Evolutionary conservation across 2,797 vertebrate genomes (phyloP), one percentile per base, ranked within the genome.

Genomic region (Cyprinella venusta): DNA sequence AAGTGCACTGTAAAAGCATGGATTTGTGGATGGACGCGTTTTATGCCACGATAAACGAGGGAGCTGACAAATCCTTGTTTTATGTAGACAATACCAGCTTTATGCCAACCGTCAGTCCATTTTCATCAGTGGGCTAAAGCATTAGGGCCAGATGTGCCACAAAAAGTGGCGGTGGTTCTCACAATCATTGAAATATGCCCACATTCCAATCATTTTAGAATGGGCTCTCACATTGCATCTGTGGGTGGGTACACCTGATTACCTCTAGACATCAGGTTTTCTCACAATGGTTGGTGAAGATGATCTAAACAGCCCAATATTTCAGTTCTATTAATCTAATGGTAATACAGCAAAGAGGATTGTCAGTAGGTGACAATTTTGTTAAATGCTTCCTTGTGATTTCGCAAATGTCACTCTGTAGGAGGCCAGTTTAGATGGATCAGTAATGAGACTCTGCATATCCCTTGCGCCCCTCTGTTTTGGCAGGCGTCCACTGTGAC

Each of bases 101-200:
- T 65, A 86, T 68, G 70, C 81, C n/a, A 82, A 88, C 87, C 63
- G n/a, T 77, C 87, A 87, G 88, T 72, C 84, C 80, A 72, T 85
- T 82, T 79, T 84, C 54, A 68, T 76, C 79, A 67, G 88, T 74
- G 72, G 64, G 36, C 68, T 80, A 38, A 86, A 70, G 68, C 33
- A 80, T 83, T 69, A 85, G 74, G 26, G 67, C 33, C 67, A 76
- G 24, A 69, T 80, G 78, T 74, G 6, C 36, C 19, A 21, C 83
- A 85, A 87, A 84, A 72, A 84, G 16, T 33, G 61, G 61, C 63
- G 76, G n/a, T 75, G 76, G 65, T 48, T 77, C 76, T 77, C 24
- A 81, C 70, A 86, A 86, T 86, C 86, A 88, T 67, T 61, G 33
- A 36, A n/a, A 76, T 67, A 59, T 88, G 36, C 65, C 70, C 24